These are phyloP conservation scores for Athalia circularis DNA, from an alignment of 2,888 invertebrate species.

Conservation along the genomic window DNA sequence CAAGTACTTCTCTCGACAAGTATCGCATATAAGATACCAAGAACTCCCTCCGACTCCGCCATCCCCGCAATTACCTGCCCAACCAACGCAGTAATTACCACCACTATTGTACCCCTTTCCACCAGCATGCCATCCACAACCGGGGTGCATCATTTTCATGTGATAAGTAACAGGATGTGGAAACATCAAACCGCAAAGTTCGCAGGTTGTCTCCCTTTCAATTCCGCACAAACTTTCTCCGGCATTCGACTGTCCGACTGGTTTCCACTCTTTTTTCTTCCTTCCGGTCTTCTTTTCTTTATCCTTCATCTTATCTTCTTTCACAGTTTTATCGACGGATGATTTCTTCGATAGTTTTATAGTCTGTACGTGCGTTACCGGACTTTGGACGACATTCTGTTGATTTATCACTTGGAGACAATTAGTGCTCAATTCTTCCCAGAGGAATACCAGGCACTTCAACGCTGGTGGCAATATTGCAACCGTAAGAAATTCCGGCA, in stretches of 20 bases:
- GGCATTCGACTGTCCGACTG: slow-evolving; percentile 57
- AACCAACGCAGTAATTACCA: slow-evolving; percentile 90
- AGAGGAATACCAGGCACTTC: slow-evolving; percentile 90
- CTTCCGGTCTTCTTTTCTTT: slow-evolving; percentile 74
- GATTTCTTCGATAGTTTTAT: slow-evolving; percentile 56
- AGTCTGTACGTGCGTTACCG: slow-evolving; percentile 68
- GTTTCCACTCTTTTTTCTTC: slow-evolving; percentile 78
- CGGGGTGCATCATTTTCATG: slow-evolving; percentile 92
- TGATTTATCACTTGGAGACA: slow-evolving; percentile 82
- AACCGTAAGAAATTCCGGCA: slow-evolving; percentile 78
- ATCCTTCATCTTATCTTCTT: slow-evolving; percentile 73
- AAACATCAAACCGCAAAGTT: slow-evolving; percentile 88
- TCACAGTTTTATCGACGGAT: slow-evolving; percentile 62
- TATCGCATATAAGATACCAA: slow-evolving; percentile 95
- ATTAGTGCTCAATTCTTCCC: slow-evolving; percentile 88
- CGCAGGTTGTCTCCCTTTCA: slow-evolving; percentile 80
- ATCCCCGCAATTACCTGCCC: slow-evolving; percentile 93
- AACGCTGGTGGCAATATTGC: slow-evolving; percentile 91
- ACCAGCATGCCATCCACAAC: slow-evolving; percentile 90
- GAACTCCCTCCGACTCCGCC: slow-evolving; percentile 87
- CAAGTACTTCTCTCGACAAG: slow-evolving; percentile 88
- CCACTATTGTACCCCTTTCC: slow-evolving; percentile 95
- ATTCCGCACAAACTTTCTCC: slow-evolving; percentile 56
- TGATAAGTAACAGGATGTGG: slow-evolving; percentile 92
- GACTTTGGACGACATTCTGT: slow-evolving; percentile 79